Base-by-base conservation (phyloP, 2,797 vertebrate species). In the Xenops minutus region DNA sequence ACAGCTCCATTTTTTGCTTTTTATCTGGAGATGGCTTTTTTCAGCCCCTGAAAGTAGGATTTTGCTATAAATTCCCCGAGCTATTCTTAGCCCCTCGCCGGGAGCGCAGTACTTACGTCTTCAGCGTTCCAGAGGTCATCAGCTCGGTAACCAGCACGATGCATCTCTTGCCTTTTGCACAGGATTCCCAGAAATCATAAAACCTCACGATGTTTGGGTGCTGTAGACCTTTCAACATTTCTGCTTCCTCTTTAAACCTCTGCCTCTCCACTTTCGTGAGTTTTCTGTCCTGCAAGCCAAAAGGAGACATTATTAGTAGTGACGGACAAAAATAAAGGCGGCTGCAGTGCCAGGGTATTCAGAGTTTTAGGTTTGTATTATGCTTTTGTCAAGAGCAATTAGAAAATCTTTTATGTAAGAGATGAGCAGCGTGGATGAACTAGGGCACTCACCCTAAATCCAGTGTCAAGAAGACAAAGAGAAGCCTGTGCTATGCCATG, bases 171-270 rank as follows among this genome's bases (percentile, higher is more conserved):
- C 99, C 99, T 98, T 99, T 99, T 22, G 98, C 98, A 27, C 98
- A 98, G 8, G 98, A 99, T 96, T 99, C 99, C 99, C 99, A 99
- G 97, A 99, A 99, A 97, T 99, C 99, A 32, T 99, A 99, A 97
- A 99, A 99, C 48, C 99, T 98, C 84, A 99, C 99, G 2, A 99
- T 99, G 96, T 99, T 99, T 73, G 99, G 99, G 94, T 99, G 99
- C 81, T 99, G 99, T 17, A 99, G 98, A 59, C 99, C 99, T 96
- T 99, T 99, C 85, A 99, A 79, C 99, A 99, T 99, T 95, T 99
- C 99, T 0, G 99, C 99, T 97, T 99, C 99, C 95, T 99, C 99
- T 96, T 99, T 99, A 96, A 99, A 99, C 72, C 99, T 98, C 91
- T 99, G 99, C 54, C 99, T 98, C 97, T 99, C 99, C 77, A 98